Percentiles rank a stretch among this genome's conserved stretches.
These are phyloP conservation scores for Alauda arvensis DNA, from an alignment of 2,797 vertebrate genomes.

Conservation along the genomic window DNA sequence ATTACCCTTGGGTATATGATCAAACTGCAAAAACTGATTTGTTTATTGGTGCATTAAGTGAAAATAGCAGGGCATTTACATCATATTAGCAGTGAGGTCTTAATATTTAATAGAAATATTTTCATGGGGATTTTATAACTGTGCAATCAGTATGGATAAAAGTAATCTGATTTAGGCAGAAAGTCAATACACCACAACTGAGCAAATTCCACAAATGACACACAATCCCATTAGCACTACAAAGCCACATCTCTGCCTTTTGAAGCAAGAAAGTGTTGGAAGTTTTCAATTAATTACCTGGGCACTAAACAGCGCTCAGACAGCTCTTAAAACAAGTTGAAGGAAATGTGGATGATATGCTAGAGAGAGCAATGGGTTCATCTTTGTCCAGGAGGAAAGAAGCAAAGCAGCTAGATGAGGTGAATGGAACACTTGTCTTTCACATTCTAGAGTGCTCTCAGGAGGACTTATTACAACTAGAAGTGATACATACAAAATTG, in stretches of 20 bases:
- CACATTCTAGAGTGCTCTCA: accelerated
- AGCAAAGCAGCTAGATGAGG: neutral
- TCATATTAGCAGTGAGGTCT: neutral
- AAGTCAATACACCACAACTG: constrained; percentile 16
- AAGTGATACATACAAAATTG: neutral
- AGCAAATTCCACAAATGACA: constrained; percentile 15
- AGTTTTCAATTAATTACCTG: neutral
- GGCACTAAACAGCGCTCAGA: neutral
- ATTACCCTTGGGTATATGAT: neutral
- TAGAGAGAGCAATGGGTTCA: neutral
- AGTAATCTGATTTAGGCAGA: constrained; percentile 25
- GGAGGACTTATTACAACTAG: neutral
- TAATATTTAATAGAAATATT: neutral
- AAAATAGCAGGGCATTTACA: neutral
- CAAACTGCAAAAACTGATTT: neutral
- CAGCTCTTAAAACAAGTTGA: neutral
- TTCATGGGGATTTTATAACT: neutral
- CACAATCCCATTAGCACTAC: neutral
- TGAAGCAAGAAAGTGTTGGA: neutral
- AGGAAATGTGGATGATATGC: neutral
- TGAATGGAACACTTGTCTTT: neutral
- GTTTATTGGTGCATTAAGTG: neutral
- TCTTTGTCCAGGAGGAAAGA: neutral
- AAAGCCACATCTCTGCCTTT: neutral
- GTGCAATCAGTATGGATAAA: neutral